Evolutionary conservation across 2,113 vertebrate genomes (phyloP).

Genomic region (Anarhynchus alexandrinus): DNA sequence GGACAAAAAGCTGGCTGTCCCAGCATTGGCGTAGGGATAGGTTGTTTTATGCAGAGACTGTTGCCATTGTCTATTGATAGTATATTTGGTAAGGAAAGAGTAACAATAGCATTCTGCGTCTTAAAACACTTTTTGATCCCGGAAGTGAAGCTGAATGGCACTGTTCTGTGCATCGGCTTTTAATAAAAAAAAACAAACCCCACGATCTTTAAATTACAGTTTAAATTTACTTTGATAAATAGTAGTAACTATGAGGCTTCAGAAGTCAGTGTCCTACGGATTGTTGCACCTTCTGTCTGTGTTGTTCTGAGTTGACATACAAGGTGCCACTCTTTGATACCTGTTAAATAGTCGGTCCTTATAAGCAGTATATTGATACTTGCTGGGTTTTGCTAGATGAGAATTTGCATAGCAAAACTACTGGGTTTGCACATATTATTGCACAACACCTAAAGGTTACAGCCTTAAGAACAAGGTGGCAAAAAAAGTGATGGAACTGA

Average conservation of each 20-base stretch:
- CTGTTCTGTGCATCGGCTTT: background rate
- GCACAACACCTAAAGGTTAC: background rate
- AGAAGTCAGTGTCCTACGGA: background rate
- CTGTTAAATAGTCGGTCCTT: background rate
- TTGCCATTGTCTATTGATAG: background rate
- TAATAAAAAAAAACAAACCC: background rate
- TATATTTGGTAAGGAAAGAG: background rate
- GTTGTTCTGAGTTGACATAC: background rate
- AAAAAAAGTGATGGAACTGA: background rate
- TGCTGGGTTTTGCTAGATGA: background rate
- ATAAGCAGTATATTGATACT: background rate
- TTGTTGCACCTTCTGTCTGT: background rate
- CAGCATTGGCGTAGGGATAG: background rate
- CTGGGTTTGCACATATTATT: background rate
- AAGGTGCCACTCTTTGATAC: background rate
- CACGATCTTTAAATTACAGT: background rate
- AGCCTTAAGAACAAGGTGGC: background rate
- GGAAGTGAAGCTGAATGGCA: background rate
- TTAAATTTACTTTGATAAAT: background rate
- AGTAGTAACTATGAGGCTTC: background rate
- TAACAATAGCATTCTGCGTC: background rate
- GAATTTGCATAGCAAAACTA: background rate
- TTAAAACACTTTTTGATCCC: background rate
- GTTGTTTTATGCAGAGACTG: background rate
- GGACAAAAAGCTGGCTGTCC: background rate